Conservation (phyloP, 2,888 invertebrate species). For the Drosophila atroscutellata region DNA sequence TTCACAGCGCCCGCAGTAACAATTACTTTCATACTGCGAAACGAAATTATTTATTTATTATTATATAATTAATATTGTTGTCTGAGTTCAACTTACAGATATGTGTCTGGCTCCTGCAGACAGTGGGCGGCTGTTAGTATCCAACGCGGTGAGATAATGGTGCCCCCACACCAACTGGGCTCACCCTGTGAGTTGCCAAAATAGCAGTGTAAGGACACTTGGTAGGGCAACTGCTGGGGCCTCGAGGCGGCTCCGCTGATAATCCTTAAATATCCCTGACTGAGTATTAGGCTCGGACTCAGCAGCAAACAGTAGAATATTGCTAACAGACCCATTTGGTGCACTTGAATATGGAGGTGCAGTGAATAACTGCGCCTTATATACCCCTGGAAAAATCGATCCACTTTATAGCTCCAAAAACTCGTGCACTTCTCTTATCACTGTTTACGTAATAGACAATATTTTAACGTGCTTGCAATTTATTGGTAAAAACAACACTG, state of each 20-base stretch:
- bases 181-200: slow-evolving; percentile 21
- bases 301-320: slow-evolving; percentile 25
- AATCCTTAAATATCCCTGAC: slow-evolving; percentile 43
- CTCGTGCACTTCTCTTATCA: neutral
- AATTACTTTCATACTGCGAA: slow-evolving; percentile 28
- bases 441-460: neutral
- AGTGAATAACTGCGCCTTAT: slow-evolving; percentile 21
- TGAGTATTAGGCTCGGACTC: slow-evolving; percentile 6
- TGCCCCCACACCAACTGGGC: slow-evolving; percentile 51
- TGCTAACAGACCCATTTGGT: slow-evolving; percentile 38
- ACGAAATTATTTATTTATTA: neutral
- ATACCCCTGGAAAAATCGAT: slow-evolving; percentile 38
- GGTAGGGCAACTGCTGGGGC: slow-evolving; percentile 48
- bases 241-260: slow-evolving; percentile 47
- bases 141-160: slow-evolving; percentile 53
- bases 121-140: slow-evolving; percentile 68
- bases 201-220: slow-evolving; percentile 40
- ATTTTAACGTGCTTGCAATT: slow-evolving; percentile 16
- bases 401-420: slow-evolving; percentile 23
- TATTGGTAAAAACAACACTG: slow-evolving; percentile 32
- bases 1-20: slow-evolving; percentile 43
- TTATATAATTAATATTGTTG: neutral
- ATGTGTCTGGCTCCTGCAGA: slow-evolving; percentile 18
- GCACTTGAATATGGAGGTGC: neutral
- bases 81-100: slow-evolving; percentile 26